Percentiles rank a stretch among this genome's conserved stretches.
phyloP scores from a whole-genome alignment of 2,113 vertebrate species.

The Neoarius graeffei region DNA sequence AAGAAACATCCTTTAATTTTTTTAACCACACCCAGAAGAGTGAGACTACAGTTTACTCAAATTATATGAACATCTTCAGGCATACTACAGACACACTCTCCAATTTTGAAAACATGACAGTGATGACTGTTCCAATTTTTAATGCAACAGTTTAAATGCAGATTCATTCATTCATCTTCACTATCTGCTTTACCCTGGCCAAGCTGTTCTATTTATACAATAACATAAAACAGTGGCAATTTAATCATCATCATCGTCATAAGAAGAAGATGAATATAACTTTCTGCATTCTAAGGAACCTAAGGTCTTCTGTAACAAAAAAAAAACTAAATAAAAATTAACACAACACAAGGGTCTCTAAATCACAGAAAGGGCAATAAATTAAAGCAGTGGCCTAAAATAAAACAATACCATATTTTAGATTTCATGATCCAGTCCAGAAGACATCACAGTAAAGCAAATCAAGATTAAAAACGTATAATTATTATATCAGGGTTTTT shows the following conservation, averaged over 20 bases:
- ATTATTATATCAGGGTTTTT: too few relatives aligned
- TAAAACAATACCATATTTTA: not conserved
- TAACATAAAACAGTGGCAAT: not conserved
- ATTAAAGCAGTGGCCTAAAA: not conserved
- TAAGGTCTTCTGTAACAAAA: not conserved
- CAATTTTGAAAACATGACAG: too few relatives aligned
- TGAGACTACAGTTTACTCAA: not conserved
- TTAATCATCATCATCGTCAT: too few relatives aligned
- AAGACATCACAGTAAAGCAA: too few relatives aligned
- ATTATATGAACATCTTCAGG: not conserved
- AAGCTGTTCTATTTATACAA: too few relatives aligned
- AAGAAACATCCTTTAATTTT: too few relatives aligned
- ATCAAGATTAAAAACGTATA: too few relatives aligned
- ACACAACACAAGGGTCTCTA: not conserved
- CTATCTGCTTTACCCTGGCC: too few relatives aligned
- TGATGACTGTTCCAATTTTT: too few relatives aligned
- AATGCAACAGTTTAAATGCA: too few relatives aligned
- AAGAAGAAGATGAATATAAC: not conserved
- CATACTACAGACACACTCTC: not conserved
- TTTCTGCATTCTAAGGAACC: not conserved
- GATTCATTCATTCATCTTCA: too few relatives aligned
- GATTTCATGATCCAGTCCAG: too few relatives aligned
- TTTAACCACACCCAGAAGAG: not conserved
- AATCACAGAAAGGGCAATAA: not conserved
- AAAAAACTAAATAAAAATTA: not conserved